Percentiles rank a stretch among this genome's conserved stretches.
Conservation (phyloP, 2,888 invertebrate species). For the Hymenopus coronatus region DNA sequence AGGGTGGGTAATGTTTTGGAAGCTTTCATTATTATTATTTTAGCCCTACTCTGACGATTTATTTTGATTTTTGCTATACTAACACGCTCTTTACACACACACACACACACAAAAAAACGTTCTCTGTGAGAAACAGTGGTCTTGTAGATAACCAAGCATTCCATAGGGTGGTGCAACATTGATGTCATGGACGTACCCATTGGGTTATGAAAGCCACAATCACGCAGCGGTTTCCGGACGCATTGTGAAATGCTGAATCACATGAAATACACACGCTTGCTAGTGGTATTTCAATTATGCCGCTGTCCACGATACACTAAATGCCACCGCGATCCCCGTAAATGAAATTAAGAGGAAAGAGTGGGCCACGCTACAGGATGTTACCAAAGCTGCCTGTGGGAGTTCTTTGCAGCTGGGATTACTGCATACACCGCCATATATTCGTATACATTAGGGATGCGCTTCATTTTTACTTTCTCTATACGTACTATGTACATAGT, state of each 20-base stretch:
- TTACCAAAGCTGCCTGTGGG: background rate
- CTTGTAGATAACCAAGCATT: background rate
- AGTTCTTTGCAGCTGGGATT: background rate
- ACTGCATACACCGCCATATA: too few relatives aligned
- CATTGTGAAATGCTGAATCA: background rate
- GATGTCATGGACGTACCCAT: background rate
- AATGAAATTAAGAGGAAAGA: background rate
- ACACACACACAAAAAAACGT: too few relatives aligned
- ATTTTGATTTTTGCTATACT: too few relatives aligned
- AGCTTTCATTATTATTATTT: too few relatives aligned
- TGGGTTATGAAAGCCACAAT: background rate
- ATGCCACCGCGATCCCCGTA: background rate
- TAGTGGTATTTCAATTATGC: background rate
- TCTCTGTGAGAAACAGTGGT: background rate
- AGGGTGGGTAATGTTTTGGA: too few relatives aligned
- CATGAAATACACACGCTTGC: background rate
- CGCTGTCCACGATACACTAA: background rate
- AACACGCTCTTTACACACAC: too few relatives aligned
- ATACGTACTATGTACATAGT: too few relatives aligned
- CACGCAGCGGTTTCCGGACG: background rate
- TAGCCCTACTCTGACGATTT: too few relatives aligned
- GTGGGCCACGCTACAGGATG: background rate
- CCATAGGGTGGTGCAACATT: background rate
- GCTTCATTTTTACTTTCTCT: too few relatives aligned
- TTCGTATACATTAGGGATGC: too few relatives aligned